Evolutionary conservation across 2,888 invertebrate species (phyloP), one percentile per base, ranked within the genome.

Genomic region (Shargacucullia verbasci): DNA sequence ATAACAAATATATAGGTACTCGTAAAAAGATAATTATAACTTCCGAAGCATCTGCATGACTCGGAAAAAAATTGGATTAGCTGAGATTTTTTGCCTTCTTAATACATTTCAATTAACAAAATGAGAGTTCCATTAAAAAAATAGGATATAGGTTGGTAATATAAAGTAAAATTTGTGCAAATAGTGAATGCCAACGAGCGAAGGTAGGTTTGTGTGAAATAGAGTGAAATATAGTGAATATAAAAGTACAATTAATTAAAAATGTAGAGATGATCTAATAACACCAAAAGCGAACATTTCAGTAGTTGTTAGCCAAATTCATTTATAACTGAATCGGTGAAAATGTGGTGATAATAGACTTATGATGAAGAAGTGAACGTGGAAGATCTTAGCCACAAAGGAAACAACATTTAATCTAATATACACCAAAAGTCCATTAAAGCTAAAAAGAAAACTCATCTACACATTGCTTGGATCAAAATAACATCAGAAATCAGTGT

Each of bases 211-310:
- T 46, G 20, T 49, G 53, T 45, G 58, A 64, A 43, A n/a, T n/a
- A n/a, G 34, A 59, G 55, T 38, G 57, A 44, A 31, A 48, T 39
- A 52, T 5, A 59, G 39, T 64, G 52, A 63, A 38, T 50, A 43
- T 27, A 53, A 66, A 35, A 10, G 8, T 27, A 34, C 25, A 12
- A 6, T 49, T 35, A 12, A 6, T 49, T 35, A 31, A 37, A 46
- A 58, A 71, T 59, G 59, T 46, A 46, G 45, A 49, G 12, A 60
- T 57, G 44, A 62, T 69, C 59, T 53, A 67, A 49, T 34, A 74
- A 81, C 82, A 82, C 65, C 76, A 72, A 83, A 82, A 82, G 83
- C 82, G 54, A 54, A 74, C 48, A 70, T 61, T 47, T 49, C 45
- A 12, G 12, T 47, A 54, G 52, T 40, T 34, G 43, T 61, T 62